Base-by-base conservation (phyloP, 1,140 invertebrate genomes). In the Drosophila pallidifrons region DNA sequence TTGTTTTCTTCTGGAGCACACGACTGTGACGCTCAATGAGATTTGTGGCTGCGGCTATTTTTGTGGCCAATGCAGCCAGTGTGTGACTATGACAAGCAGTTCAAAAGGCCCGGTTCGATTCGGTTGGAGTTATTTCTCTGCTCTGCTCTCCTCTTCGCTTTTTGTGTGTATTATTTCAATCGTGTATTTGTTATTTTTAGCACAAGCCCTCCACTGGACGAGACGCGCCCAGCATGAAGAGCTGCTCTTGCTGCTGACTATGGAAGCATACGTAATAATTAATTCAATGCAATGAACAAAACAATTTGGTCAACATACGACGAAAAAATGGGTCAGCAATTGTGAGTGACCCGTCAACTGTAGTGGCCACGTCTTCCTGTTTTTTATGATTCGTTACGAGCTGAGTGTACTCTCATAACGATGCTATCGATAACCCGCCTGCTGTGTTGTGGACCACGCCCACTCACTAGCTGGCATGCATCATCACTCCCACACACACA, bases 211-310 rank as follows among this genome's bases (percentile, higher is more conserved):
- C 38, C 63, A 20, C 46, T 57, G 32, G 32, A 32, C 77, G 61
- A 77, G 68, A 83, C 79, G 75, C 78, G 68, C 82, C 82, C 78
- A 28, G 46, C 41, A 43, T 43, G 11, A 16, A 45, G 49, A 59
- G 13, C 41, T 72, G 54, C 15, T 38, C 43, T 61, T 52, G 38
- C 35, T 38, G n/a, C 60, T 46, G 57, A n/a, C 73, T 63, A 55
- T 61, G 75, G 58, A 64, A 52, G 41, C 74, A 66, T 76, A 63
- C 75, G 85, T 77, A 78, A 87, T 87, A 87, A 87, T 88, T 88
- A 87, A 87, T 88, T 88, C 77, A 83, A 69, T 83, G 83, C 82
- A 88, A 77, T 87, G 77, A 81, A 65, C 73, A 71, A 71, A 70
- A 82, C 65, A 64, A 77, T 74, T 79, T 82, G 68, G 54, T 64